Conservation (phyloP, 2,113 vertebrate genomes). For the Ceyx margarethae region DNA sequence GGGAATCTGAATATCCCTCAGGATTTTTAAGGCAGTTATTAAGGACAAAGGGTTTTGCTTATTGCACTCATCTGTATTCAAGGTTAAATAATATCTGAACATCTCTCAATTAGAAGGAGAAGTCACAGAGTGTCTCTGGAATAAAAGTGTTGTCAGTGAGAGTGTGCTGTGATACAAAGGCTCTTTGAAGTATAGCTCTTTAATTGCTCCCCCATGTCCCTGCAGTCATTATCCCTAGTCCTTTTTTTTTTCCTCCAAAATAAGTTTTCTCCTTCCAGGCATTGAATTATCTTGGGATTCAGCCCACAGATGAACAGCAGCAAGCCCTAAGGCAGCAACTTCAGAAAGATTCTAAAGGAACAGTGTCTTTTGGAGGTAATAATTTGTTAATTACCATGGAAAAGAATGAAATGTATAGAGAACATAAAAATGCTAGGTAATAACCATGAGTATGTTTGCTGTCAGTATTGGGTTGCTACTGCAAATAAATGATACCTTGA, state of each 20-base stretch:
- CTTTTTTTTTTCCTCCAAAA: background rate
- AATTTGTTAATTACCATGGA: background rate
- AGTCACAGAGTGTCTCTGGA: slow-evolving; percentile 11
- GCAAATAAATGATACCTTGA: background rate
- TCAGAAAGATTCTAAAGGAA: slow-evolving; percentile 77
- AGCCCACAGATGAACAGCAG: slow-evolving; percentile 77
- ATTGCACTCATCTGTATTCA: slow-evolving; percentile 28
- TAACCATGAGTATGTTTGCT: background rate
- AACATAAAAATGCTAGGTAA: background rate
- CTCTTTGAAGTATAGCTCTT: slow-evolving; percentile 47
- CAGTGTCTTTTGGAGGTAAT: slow-evolving; percentile 86
- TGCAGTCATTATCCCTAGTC: slow-evolving; percentile 29
- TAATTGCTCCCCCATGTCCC: slow-evolving; percentile 48
- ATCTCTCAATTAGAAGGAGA: slow-evolving; percentile 45
- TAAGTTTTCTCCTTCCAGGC: slow-evolving; percentile 75
- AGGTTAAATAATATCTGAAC: slow-evolving; percentile 55
- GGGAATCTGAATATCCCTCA: slow-evolving; percentile 2
- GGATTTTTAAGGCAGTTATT: slow-evolving; percentile 37
- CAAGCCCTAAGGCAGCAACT: slow-evolving; percentile 82
- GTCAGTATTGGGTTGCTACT: background rate
- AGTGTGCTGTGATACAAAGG: slow-evolving; percentile 4
- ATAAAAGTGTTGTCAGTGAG: slow-evolving; percentile 45
- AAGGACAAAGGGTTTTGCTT: slow-evolving; percentile 33
- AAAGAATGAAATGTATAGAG: background rate
- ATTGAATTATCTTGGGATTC: slow-evolving; percentile 84